Evolutionary conservation across 2,113 vertebrate species (phyloP), one percentile per base, ranked within the genome.

Genomic region (Pygoscelis adeliae): DNA sequence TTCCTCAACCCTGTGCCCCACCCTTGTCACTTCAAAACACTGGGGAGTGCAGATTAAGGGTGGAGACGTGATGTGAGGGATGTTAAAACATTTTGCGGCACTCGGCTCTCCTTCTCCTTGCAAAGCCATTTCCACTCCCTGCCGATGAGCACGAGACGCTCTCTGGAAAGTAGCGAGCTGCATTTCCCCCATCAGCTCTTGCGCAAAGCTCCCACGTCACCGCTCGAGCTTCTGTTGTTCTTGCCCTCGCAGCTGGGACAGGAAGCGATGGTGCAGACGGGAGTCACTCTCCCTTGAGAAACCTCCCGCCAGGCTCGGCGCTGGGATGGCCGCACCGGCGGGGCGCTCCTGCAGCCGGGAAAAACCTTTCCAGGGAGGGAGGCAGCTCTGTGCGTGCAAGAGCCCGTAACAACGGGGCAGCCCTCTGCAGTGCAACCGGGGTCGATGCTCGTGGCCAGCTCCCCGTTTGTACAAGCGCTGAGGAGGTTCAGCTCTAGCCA

Each of bases 321-420:
- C 61, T 1, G 6, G 82, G 27, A 50, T 52, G 3, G 0, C 27
- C 32, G 4, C 18, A 3, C 50, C 1, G 0, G 2, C 3, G 0
- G 11, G 34, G 29, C 17, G 13, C 26, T 55, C n/a, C 66, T 6
- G 14, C 30, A 34, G 32, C 67, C 1, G 6, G 27, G 27, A 62
- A 69, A 69, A 80, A 6, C 17, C 34, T 59, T 66, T 30, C 52
- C 25, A 16, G 53, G 70, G 36, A 23, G 34, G 49, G 61, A 58
- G 12, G 14, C 26, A 34, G 23, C 29, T 52, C 49, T 14, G 21
- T 4, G 26, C 2, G 1, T 40, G 15, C 38, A 10, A 8, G 15
- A 76, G 6, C 40, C n/a, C 0, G 1, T 44, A 19, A 30, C 42
- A 22, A 7, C 0, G 1, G 38, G 40, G 20, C 52, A 38, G 30